phyloP scores from a whole-genome alignment of 2,113 vertebrate species.

The Heptranchias perlo region DNA sequence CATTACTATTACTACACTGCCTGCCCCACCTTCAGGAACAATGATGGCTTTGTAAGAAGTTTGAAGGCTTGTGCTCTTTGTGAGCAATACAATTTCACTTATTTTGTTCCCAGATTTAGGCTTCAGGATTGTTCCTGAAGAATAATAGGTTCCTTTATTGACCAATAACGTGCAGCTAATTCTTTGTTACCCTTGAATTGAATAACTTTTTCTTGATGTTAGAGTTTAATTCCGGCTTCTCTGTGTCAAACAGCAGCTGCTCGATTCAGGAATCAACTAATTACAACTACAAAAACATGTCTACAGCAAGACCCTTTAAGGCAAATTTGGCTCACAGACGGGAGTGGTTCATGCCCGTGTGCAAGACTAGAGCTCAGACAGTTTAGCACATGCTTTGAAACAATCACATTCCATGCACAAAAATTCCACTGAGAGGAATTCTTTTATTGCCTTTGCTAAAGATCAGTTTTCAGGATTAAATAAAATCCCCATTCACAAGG shows the following conservation, averaged over 20 bases:
- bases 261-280: background rate
- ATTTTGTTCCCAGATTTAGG: background rate
- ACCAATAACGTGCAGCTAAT: background rate
- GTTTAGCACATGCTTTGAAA: slow-evolving; percentile 12
- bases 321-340: background rate
- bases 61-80: background rate
- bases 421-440: background rate
- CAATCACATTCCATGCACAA: background rate
- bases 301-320: background rate
- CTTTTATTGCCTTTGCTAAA: background rate
- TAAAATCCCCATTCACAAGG: background rate
- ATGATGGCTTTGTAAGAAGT: background rate
- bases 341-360: background rate
- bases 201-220: background rate
- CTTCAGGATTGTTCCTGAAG: background rate
- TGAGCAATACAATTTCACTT: background rate
- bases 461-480: background rate
- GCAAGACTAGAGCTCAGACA: background rate
- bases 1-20: background rate
- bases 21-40: background rate
- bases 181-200: background rate
- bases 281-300: background rate
- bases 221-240: background rate
- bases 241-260: background rate
- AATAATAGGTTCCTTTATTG: background rate